These are phyloP conservation scores for Melipona quadrifasciata DNA, from an alignment of 1,140 invertebrate species.

Conservation along the genomic window DNA sequence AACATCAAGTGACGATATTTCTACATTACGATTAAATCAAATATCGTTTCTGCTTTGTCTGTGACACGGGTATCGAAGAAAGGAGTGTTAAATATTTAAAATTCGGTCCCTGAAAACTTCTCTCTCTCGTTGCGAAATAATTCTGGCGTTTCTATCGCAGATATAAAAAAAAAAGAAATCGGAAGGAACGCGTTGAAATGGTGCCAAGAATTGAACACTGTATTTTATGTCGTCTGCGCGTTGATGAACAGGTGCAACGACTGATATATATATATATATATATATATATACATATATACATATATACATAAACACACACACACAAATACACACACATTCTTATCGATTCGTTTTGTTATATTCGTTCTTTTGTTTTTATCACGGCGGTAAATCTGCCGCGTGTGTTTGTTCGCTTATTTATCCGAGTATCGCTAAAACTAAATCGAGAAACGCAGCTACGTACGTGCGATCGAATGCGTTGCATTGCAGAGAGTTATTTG, in stretches of 20 bases:
- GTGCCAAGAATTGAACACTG: conserved; percentile 26
- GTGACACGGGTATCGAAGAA: neutral
- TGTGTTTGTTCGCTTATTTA: neutral
- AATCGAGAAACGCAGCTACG: neutral
- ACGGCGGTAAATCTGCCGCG: neutral
- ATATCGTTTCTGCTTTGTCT: no score
- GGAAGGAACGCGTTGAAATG: conserved; percentile 1
- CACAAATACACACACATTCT: no score
- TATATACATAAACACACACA: no score
- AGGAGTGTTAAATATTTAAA: neutral
- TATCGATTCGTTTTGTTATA: neutral
- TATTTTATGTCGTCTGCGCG: neutral
- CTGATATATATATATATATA: neutral
- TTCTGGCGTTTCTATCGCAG: neutral
- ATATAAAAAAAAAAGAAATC: conserved; percentile 7
- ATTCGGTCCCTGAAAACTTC: neutral
- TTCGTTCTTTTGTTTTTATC: neutral
- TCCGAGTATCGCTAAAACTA: neutral
- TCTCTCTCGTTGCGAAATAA: neutral
- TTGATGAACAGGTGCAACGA: conserved; percentile 13
- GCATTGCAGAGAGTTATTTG: neutral
- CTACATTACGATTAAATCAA: no score
- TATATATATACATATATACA: no score
- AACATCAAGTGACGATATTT: no score
- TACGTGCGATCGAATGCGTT: neutral